Evolutionary conservation across 2,797 vertebrate species (phyloP).

Genomic region (Chaunax sp.): DNA sequence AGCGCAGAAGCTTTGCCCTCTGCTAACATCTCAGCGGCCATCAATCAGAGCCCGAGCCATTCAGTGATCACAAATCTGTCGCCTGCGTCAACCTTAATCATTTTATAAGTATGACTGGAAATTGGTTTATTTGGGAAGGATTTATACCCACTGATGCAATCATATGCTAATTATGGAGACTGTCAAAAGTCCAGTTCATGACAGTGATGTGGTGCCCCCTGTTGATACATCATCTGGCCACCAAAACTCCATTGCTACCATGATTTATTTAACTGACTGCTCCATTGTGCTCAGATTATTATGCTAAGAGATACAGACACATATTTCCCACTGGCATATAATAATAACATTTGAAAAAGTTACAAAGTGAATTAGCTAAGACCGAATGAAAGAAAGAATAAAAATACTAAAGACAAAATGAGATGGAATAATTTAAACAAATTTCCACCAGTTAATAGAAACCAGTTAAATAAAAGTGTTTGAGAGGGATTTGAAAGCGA

Average conservation of each 20-base stretch:
- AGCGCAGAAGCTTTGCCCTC: conserved; percentile 8
- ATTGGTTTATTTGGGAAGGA: conserved; percentile 46
- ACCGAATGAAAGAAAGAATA: not conserved
- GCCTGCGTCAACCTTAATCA: conserved; percentile 29
- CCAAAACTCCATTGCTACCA: conserved; percentile 13
- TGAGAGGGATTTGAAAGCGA: no score
- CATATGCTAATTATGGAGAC: conserved; percentile 32
- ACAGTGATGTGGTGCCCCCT: conserved; percentile 32
- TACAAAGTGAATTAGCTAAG: not conserved
- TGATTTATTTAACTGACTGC: not conserved
- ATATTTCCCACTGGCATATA: not conserved
- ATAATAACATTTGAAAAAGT: not conserved
- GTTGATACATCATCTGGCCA: conserved; percentile 30
- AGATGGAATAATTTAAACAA: no score
- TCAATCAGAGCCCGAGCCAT: conserved; percentile 53
- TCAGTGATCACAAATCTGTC: conserved; percentile 48
- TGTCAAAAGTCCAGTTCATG: conserved; percentile 9
- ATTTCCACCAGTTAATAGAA: no score
- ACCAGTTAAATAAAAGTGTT: no score
- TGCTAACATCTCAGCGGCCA: conserved; percentile 39
- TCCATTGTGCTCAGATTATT: not conserved
- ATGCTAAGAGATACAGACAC: not conserved
- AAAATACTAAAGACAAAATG: no score
- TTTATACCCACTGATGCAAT: conserved; percentile 26
- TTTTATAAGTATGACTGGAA: conserved; percentile 32